A percentile compares a stretch with the other conserved stretches of the same genome.
Conservation (phyloP, 2,113 vertebrate species). For the Oxyruncus cristatus region DNA sequence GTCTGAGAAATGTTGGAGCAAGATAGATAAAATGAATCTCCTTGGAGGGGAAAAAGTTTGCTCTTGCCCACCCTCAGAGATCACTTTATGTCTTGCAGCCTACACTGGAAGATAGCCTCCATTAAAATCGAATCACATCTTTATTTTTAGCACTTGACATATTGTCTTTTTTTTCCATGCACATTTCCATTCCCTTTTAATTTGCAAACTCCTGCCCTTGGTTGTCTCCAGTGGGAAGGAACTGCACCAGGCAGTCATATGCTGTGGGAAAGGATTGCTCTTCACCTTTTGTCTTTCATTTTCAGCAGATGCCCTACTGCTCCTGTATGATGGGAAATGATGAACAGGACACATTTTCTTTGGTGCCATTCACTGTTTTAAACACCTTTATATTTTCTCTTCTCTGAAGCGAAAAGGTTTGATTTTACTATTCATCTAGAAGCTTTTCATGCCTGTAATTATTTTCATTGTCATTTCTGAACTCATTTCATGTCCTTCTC, state of each 20-base stretch:
- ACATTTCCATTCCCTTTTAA: not conserved
- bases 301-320: not conserved
- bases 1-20: not conserved
- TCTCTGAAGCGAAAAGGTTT: not conserved
- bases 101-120: not conserved
- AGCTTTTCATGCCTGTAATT: not conserved
- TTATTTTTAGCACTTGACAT: not conserved
- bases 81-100: not conserved
- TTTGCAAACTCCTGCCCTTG: rapidly evolving
- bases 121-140: not conserved
- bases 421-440: not conserved
- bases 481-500: not conserved
- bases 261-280: not conserved
- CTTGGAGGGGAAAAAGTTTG: not conserved
- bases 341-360: not conserved
- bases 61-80: not conserved
- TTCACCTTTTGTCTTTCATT: not conserved
- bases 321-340: not conserved
- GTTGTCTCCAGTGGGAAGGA: not conserved
- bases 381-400: not conserved
- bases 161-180: not conserved
- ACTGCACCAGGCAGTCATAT: not conserved
- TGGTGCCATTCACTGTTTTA: not conserved
- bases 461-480: not conserved
- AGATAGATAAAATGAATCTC: not conserved